Conservation (phyloP, 2,113 vertebrate genomes). For the Brachypteracias leptosomus region DNA sequence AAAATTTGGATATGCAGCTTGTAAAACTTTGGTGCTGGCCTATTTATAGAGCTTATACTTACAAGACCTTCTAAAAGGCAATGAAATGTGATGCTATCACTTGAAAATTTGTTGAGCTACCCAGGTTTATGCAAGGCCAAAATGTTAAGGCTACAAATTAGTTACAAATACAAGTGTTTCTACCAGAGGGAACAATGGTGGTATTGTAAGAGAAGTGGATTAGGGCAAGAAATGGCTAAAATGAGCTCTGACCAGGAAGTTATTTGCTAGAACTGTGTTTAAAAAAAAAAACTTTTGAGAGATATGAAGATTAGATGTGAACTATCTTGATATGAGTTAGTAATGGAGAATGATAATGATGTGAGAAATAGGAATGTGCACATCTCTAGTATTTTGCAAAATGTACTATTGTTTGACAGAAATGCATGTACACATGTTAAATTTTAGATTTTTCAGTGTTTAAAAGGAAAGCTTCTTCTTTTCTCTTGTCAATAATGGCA, state of each 20-base stretch:
- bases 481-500: neutral
- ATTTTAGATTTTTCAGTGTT: neutral
- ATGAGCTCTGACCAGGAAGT: neutral
- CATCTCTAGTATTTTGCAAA: neutral
- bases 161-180: neutral
- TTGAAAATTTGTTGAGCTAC: neutral
- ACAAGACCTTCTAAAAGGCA: neutral
- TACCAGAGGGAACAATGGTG: neutral
- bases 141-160: neutral
- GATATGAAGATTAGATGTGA: neutral
- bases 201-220: neutral
- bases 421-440: neutral
- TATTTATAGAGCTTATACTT: neutral
- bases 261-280: neutral
- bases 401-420: neutral
- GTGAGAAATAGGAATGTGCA: neutral
- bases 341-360: neutral
- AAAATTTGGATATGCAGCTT: neutral
- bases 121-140: neutral
- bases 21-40: neutral
- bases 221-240: neutral
- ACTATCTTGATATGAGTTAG: neutral
- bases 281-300: neutral
- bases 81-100: neutral
- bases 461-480: neutral